A percentile compares a stretch with the other conserved stretches of the same genome.
Conservation (phyloP, 2,797 vertebrate genomes). For the Oreonectes daqikongensis region DNA sequence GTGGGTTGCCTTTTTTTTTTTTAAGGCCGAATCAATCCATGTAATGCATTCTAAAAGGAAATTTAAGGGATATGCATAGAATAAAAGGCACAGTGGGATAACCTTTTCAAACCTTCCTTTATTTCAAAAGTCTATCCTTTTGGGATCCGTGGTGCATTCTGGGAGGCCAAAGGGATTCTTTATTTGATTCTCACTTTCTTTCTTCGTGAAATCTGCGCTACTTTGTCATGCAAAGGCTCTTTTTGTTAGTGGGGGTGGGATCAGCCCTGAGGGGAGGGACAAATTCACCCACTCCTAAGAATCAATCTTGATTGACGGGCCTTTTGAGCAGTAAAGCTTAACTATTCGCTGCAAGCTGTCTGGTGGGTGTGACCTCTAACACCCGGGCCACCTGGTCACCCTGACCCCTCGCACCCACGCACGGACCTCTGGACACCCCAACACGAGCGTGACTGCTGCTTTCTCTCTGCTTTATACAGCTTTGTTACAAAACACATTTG, state of each 20-base stretch:
- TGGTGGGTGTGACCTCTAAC: conserved; percentile 71
- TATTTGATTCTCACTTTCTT: conserved; percentile 60
- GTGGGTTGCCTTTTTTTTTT: not conserved
- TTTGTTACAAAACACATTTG: conserved; percentile 13
- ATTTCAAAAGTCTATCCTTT: conserved; percentile 52
- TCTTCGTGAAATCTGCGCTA: conserved; percentile 55
- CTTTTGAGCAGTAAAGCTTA: conserved; percentile 65
- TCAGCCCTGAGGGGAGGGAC: conserved; percentile 56
- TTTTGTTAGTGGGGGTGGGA: conserved; percentile 68
- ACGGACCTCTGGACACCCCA: conserved; percentile 61
- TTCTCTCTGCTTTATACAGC: conserved; percentile 13
- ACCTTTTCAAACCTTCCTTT: conserved; percentile 53
- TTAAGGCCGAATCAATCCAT: conserved; percentile 10
- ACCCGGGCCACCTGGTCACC: conserved; percentile 74
- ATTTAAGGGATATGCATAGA: conserved; percentile 9
- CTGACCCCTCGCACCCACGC: conserved; percentile 50
- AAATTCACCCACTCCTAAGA: conserved; percentile 69
- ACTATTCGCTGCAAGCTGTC: conserved; percentile 67
- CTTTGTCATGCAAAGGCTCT: conserved; percentile 82
- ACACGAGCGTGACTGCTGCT: conserved; percentile 26
- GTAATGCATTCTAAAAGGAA: conserved; percentile 30
- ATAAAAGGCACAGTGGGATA: conserved; percentile 33
- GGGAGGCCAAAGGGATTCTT: conserved; percentile 60
- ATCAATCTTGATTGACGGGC: conserved; percentile 77
- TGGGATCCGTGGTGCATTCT: conserved; percentile 62